Base-by-base conservation (phyloP, 2,797 vertebrate species). In the Triplophysa yarkandensis region DNA sequence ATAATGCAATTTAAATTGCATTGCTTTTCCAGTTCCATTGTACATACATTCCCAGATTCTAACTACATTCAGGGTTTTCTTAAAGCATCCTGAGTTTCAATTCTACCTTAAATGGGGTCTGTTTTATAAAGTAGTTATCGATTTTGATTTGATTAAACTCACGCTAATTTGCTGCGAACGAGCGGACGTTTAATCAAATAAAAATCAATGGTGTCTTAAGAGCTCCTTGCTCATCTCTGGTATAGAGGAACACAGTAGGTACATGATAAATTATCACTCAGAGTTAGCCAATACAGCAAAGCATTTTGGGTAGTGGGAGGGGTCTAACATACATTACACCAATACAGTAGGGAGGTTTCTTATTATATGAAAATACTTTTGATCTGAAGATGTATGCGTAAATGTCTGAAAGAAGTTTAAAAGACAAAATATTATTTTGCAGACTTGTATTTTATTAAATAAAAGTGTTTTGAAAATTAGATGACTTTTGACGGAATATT, bases 71-170 rank as follows among this genome's bases (percentile, higher is more conserved):
- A 44, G 46, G 36, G 66, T 79, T 50, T 79, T 82, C 57, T 74
- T 65, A 60, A 82, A 77, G 57, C 46, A 78, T 77, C 58, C 62
- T 50, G 68, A 77, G 82, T 80, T 77, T 80, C 78, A 77, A 64
- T 79, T 73, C 62, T 74, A 79, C 67, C 52, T 28, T 75, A 80
- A 75, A 74, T 58, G 34, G 81, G 82, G 83, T 81, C 80, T 81
- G 79, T 87, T 88, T 92, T 91, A 91, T 92, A 91, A 92, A 92
- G 88, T 89, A 90, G 88, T 80, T 92, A 93, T 93, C 50, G 91
- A 92, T 91, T 92, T 87, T 88, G 86, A 91, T 93, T 92, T 92
- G 91, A 92, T 93, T 92, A 92, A 93, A 92, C 86, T 89, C 89
- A 83, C 88, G 89, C 92, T 93, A 92, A 92, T 93, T 93, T 92